These are phyloP conservation scores for Alfaro cultratus DNA, from an alignment of 2,797 vertebrate species.

Conservation along the genomic window DNA sequence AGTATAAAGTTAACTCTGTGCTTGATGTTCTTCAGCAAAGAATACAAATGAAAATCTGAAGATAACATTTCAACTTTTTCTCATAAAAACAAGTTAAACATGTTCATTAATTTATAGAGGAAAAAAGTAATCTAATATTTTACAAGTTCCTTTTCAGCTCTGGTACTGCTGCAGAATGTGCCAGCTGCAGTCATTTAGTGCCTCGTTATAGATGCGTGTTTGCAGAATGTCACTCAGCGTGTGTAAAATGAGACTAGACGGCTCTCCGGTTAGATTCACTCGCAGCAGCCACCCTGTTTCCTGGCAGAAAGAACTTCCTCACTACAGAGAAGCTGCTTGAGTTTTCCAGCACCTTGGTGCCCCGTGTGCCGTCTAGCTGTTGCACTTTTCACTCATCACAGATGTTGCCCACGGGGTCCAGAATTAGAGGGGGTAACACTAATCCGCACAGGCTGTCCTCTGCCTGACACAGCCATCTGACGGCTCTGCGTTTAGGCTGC, in stretches of 20 bases:
- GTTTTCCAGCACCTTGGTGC: conserved; percentile 18
- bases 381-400: conserved; percentile 47
- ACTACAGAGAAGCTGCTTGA: conserved; percentile 16
- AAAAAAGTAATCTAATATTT: neutral
- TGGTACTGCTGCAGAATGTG: neutral
- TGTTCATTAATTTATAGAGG: neutral
- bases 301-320: conserved; percentile 32
- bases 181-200: conserved; percentile 21
- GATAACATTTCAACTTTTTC: neutral
- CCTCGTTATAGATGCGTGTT: conserved; percentile 44
- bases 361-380: conserved; percentile 20
- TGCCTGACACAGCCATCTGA: conserved; percentile 42
- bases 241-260: conserved; percentile 27
- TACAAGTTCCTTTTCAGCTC: neutral
- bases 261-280: conserved; percentile 21
- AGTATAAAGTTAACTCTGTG: neutral
- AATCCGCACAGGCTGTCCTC: conserved; percentile 57
- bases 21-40: neutral
- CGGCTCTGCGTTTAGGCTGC: conserved; percentile 39
- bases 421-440: conserved; percentile 8
- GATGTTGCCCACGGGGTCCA: conserved; percentile 49
- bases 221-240: conserved; percentile 35
- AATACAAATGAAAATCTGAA: neutral
- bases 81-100: neutral
- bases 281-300: conserved; percentile 30